phyloP scores from a whole-genome alignment of 2,113 vertebrate genomes.

The Cygnus buccinator region DNA sequence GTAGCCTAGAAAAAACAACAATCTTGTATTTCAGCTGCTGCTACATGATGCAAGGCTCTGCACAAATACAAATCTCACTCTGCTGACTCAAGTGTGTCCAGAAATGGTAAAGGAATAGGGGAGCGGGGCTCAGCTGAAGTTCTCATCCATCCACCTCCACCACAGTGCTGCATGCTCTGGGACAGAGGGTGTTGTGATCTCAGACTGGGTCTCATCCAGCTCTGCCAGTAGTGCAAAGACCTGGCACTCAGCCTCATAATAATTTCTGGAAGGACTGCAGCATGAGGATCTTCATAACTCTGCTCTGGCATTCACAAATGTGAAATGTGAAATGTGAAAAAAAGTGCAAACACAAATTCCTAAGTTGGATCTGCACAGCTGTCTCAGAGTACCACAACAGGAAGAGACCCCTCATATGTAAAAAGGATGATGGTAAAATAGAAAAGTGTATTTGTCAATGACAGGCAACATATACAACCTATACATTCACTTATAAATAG shows the following conservation, averaged over 20 bases:
- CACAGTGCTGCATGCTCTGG: fast-evolving
- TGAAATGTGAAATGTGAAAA: too few relatives aligned
- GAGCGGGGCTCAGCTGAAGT: not conserved
- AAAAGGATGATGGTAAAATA: not conserved
- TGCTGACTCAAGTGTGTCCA: not conserved
- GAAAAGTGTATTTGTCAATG: not conserved
- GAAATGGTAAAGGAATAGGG: not conserved
- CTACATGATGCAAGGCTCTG: not conserved
- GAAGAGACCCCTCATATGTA: not conserved
- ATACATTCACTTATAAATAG: not conserved
- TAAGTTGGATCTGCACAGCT: not conserved
- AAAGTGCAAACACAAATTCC: not conserved
- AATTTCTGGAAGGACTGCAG: not conserved
- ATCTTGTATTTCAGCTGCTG: not conserved
- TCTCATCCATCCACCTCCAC: not conserved
- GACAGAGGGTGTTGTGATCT: not conserved
- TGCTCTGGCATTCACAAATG: not conserved
- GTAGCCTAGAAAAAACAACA: fast-evolving
- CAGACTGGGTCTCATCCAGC: not conserved
- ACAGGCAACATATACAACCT: not conserved
- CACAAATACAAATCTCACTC: not conserved
- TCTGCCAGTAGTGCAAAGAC: not conserved
- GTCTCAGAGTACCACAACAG: not conserved
- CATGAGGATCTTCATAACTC: not conserved
- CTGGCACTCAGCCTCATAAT: not conserved